Evolutionary conservation across 1,140 invertebrate genomes (phyloP).

Genomic region (Sycobia sp.): DNA sequence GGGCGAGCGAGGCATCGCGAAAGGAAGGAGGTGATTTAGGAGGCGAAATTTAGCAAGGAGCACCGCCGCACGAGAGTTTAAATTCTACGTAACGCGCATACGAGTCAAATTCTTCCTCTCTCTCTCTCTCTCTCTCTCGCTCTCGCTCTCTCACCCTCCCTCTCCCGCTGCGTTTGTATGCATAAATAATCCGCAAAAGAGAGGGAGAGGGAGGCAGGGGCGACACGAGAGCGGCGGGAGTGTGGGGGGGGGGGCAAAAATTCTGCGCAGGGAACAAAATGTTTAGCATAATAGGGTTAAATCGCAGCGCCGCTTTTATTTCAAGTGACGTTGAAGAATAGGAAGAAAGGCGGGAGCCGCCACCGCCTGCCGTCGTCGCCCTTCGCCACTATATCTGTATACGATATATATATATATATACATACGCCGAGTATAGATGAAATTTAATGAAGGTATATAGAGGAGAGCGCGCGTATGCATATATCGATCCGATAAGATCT

Average conservation of each 20-base stretch:
- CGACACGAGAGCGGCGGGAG: neutral
- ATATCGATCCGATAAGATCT: slow-evolving; percentile 33
- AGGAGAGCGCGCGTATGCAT: slow-evolving; percentile 26
- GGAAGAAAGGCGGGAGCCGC: neutral
- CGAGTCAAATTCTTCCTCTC: slow-evolving; percentile 12
- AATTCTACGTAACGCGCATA: slow-evolving; percentile 16
- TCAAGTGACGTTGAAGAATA: slow-evolving; percentile 32
- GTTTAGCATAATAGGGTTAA: slow-evolving; percentile 28
- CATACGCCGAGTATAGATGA: slow-evolving; percentile 28
- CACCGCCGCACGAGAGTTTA: neutral
- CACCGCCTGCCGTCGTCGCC: neutral
- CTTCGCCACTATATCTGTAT: too few species aligned
- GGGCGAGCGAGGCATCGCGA: too few species aligned
- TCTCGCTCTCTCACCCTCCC: too few species aligned
- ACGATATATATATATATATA: too few species aligned
- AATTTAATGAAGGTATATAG: slow-evolving; percentile 36
- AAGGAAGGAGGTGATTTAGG: neutral
- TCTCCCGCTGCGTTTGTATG: too few species aligned
- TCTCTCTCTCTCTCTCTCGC: too few species aligned
- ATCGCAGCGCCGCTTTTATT: slow-evolving; percentile 25
- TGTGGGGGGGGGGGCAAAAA: neutral
- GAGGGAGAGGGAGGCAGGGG: too few species aligned
- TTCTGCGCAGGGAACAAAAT: neutral
- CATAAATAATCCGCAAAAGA: slow-evolving; percentile 32
- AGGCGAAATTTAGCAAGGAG: neutral